These are phyloP conservation scores for Fistularia tabacaria DNA, from an alignment of 2,797 vertebrate species.

Conservation along the genomic window DNA sequence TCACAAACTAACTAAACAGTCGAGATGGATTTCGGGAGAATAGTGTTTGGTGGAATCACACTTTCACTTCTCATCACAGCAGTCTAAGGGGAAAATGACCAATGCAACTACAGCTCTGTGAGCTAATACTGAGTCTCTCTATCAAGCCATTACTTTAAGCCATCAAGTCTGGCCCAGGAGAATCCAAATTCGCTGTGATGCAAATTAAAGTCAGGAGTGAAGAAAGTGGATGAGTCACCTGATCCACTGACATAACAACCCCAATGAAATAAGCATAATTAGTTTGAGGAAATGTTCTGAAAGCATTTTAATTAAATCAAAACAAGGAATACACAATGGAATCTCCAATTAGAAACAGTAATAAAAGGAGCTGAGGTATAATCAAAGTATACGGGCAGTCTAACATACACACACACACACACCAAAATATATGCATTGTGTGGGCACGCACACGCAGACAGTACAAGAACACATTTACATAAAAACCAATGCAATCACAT, in stretches of 20 bases:
- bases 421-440: not conserved
- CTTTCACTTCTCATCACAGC: not conserved
- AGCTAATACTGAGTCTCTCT: slow-evolving; percentile 7
- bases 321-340: slow-evolving; percentile 21
- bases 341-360: slow-evolving; percentile 26
- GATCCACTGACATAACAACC: slow-evolving; percentile 32
- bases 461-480: too few species aligned
- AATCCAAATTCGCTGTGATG: slow-evolving; percentile 17
- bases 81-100: not conserved
- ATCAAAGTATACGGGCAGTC: not conserved
- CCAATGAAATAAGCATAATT: slow-evolving; percentile 40
- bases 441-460: not conserved
- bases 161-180: slow-evolving; percentile 5
- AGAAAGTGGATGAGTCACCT: slow-evolving; percentile 28
- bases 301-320: slow-evolving; percentile 59
- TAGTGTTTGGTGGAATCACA: not conserved
- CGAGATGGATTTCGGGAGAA: too few species aligned
- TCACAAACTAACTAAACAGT: too few species aligned
- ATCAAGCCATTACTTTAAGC: slow-evolving; percentile 15
- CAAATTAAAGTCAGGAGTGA: slow-evolving; percentile 16
- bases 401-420: slow-evolving; percentile 1
- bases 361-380: slow-evolving; percentile 18
- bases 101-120: not conserved
- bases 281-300: slow-evolving; percentile 46
- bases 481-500: too few species aligned